Percentiles rank a stretch among this genome's conserved stretches.
Evolutionary conservation across 1,140 invertebrate species (phyloP).

Genomic region (Brachionus plicatilis): DNA sequence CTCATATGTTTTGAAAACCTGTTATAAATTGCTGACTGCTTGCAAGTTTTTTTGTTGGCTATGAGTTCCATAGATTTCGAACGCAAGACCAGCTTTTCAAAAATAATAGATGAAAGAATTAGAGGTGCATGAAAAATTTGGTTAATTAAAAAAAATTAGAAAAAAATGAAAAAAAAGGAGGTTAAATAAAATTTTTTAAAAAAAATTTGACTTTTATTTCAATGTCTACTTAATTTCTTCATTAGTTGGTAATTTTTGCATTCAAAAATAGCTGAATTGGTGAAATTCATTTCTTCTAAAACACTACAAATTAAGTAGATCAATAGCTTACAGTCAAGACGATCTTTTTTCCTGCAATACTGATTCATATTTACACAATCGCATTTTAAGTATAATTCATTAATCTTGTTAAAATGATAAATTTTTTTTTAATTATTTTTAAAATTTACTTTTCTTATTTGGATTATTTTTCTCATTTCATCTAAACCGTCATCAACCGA

Average conservation of each 20-base stretch:
- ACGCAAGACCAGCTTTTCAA: no score
- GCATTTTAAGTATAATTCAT: background rate
- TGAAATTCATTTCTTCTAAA: slow-evolving; percentile 1
- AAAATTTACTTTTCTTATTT: background rate
- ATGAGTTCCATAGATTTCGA: no score
- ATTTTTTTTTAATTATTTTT: background rate
- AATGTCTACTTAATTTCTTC: background rate
- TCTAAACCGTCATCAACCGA: background rate
- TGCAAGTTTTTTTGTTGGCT: no score
- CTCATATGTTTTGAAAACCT: no score
- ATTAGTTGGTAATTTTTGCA: background rate
- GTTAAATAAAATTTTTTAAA: background rate
- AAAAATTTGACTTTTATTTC: background rate
- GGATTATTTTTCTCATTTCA: background rate
- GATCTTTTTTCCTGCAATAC: background rate
- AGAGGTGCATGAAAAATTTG: no score
- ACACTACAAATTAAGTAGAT: background rate
- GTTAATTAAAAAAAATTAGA: no score
- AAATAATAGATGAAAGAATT: no score
- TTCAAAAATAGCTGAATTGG: background rate
- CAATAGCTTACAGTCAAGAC: background rate
- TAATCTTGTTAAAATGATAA: background rate
- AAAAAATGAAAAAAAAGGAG: background rate
- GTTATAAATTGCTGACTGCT: no score
- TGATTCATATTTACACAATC: slow-evolving; percentile 1